Evolutionary conservation across 1,140 invertebrate genomes (phyloP).

Genomic region (Brachionus sp.): DNA sequence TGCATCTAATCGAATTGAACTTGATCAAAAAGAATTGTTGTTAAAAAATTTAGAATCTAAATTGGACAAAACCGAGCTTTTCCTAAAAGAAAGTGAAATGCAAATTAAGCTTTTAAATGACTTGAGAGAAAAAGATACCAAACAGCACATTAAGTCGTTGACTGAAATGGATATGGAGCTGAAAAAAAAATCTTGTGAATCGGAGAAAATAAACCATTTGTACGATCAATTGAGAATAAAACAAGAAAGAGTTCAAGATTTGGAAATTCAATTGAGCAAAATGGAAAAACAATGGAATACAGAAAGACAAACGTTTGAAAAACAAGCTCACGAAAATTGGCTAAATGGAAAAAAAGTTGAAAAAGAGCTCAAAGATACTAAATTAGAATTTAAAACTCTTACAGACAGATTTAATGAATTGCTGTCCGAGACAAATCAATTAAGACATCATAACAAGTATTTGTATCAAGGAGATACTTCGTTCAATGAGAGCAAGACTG

Average conservation of each 20-base stretch:
- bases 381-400: neutral
- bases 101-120: conserved; percentile 24
- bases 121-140: conserved; percentile 27
- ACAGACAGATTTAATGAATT: conserved; percentile 10
- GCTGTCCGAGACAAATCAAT: neutral
- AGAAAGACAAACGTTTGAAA: conserved; percentile 25
- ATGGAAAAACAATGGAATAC: conserved; percentile 15
- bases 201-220: conserved; percentile 39
- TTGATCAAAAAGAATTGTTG: neutral
- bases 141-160: conserved; percentile 6
- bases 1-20: neutral
- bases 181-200: neutral
- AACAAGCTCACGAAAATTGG: conserved; percentile 41
- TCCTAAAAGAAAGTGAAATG: neutral
- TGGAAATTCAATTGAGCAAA: conserved; percentile 2
- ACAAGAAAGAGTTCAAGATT: conserved; percentile 25
- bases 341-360: conserved; percentile 30
- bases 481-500: neutral
- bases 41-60: neutral
- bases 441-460: neutral
- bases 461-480: neutral
- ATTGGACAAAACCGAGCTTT: neutral
- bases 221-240: conserved; percentile 22
- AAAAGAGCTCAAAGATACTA: conserved; percentile 19
- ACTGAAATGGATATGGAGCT: neutral